phyloP scores from a whole-genome alignment of 2,797 vertebrate genomes.

The Alfaro cultratus region DNA sequence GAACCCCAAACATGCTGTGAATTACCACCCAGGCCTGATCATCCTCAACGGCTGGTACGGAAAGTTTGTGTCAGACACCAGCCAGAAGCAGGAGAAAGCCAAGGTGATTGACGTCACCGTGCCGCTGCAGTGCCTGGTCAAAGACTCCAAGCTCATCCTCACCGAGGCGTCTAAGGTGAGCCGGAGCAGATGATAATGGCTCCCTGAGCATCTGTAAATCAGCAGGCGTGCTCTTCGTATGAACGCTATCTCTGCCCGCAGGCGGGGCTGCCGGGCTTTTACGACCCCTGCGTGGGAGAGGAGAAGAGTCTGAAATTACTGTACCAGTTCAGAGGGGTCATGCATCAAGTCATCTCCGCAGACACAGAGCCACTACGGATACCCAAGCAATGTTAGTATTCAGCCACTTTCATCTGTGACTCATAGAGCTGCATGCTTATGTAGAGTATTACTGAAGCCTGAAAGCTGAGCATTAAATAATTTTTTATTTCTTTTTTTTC shows the following conservation, averaged over 20 bases:
- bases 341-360: conserved; percentile 93
- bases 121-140: conserved; percentile 96
- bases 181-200: neutral
- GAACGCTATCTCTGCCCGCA: conserved; percentile 59
- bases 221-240: neutral
- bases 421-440: conserved; percentile 19
- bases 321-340: conserved; percentile 95
- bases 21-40: conserved; percentile 85
- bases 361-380: conserved; percentile 93
- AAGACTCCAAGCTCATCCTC: conserved; percentile 97
- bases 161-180: conserved; percentile 94
- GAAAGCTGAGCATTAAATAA: neutral
- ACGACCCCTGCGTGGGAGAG: conserved; percentile 95
- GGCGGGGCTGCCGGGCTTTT: conserved; percentile 95
- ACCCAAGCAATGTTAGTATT: conserved; percentile 93
- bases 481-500: conserved; percentile 31
- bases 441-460: conserved; percentile 5
- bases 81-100: conserved; percentile 88
- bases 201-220: conserved; percentile 1
- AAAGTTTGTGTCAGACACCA: conserved; percentile 95
- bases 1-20: neutral
- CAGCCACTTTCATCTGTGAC: conserved; percentile 2
- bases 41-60: conserved; percentile 98
- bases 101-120: conserved; percentile 97
- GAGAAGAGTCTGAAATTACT: conserved; percentile 96